Conservation (phyloP, 2,113 vertebrate genomes). For the Zeus faber region DNA sequence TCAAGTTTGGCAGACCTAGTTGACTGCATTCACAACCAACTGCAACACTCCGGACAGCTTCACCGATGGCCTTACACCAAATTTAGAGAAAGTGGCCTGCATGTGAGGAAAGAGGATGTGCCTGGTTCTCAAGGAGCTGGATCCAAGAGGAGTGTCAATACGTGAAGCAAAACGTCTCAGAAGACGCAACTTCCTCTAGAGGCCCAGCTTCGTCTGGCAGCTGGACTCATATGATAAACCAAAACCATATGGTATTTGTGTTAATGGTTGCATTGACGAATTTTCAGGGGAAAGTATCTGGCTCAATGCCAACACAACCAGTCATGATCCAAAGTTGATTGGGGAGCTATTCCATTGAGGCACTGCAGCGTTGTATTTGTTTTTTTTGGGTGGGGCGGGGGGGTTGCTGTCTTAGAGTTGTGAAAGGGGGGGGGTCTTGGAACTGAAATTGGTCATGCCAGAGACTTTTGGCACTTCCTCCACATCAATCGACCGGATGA, state of each 20-base stretch:
- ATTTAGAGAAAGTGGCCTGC: conserved; percentile 15
- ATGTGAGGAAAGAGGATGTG: conserved; percentile 23
- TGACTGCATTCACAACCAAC: background rate
- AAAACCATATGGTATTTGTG: conserved; percentile 27
- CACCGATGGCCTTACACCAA: conserved; percentile 14
- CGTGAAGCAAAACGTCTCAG: conserved; percentile 5
- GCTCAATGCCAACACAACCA: conserved; percentile 24
- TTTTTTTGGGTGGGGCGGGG: no score
- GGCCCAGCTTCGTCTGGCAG: conserved; percentile 17
- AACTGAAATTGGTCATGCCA: conserved; percentile 23
- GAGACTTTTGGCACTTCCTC: conserved; percentile 25
- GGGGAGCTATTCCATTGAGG: conserved; percentile 24
- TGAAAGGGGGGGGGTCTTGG: conserved; percentile 24
- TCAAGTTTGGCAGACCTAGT: background rate
- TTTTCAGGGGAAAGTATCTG: conserved; percentile 26
- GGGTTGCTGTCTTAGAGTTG: conserved; percentile 22
- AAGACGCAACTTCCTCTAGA: conserved; percentile 10
- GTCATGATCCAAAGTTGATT: conserved; percentile 23
- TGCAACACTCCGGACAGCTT: background rate
- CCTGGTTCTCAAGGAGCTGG: conserved; percentile 8
- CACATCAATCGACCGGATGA: conserved; percentile 2
- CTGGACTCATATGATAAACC: conserved; percentile 26
- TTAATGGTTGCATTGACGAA: conserved; percentile 18
- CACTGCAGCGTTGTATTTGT: conserved; percentile 24
- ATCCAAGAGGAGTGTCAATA: conserved; percentile 1